These are phyloP conservation scores for Drosophila pseudoobscura DNA, from an alignment of 1,140 invertebrate species.

Conservation along the genomic window DNA sequence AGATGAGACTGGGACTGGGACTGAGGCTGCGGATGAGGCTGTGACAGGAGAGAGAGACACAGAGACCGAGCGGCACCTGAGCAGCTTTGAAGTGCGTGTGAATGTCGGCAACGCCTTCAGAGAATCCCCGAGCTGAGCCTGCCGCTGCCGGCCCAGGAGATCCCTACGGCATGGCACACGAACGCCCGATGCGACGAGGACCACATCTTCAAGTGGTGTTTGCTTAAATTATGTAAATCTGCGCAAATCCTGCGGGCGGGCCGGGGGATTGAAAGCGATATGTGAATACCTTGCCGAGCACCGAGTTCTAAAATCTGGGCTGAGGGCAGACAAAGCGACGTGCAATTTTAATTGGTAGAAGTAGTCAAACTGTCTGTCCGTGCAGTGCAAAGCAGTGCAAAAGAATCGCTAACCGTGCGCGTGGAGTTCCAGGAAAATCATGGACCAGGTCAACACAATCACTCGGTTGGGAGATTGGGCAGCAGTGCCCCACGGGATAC, in stretches of 20 bases:
- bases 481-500: constrained; percentile 9
- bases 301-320: constrained; percentile 9
- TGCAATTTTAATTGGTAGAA: constrained; percentile 62
- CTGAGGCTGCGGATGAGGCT: not conserved
- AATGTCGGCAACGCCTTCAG: constrained; percentile 64
- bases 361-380: constrained; percentile 66
- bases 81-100: constrained; percentile 53
- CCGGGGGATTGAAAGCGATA: constrained; percentile 42
- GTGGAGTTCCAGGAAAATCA: constrained; percentile 41
- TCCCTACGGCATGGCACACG: constrained; percentile 55
- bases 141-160: constrained; percentile 7
- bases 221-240: constrained; percentile 78
- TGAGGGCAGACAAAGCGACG: constrained; percentile 59
- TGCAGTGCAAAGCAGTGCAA: constrained; percentile 43
- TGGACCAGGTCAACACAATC: not conserved
- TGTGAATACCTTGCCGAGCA: constrained; percentile 21
- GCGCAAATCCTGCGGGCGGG: constrained; percentile 69
- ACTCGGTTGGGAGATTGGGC: too few relatives aligned
- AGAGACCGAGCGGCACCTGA: constrained; percentile 22
- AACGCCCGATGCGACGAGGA: not conserved
- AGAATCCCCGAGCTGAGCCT: constrained; percentile 29
- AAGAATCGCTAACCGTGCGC: constrained; percentile 17
- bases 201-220: constrained; percentile 62
- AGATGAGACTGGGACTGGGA: constrained; percentile 6
- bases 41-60: not conserved